A percentile compares a stretch with the other conserved stretches of the same genome.
These are phyloP conservation scores for Menidia menidia DNA, from an alignment of 2,797 vertebrate genomes.

Conservation along the genomic window DNA sequence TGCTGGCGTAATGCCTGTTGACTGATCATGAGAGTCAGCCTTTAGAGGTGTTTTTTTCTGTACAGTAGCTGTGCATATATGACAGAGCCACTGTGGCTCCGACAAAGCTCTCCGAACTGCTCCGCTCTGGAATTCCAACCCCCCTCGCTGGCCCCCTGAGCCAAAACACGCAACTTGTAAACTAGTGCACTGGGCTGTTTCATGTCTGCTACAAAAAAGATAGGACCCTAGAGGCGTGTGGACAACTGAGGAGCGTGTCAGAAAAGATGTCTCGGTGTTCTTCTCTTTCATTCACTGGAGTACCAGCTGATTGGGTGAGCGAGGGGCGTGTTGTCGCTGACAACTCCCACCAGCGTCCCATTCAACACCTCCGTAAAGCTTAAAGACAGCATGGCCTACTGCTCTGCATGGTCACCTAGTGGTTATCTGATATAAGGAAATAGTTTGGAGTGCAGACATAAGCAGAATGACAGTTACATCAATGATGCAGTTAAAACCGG, in stretches of 20 bases:
- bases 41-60: conserved; percentile 1
- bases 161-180: conserved; percentile 47
- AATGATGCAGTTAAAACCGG: conserved; percentile 43
- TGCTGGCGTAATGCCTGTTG: background rate
- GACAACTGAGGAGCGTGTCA: background rate
- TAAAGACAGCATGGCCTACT: background rate
- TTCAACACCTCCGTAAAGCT: background rate
- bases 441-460: too few species aligned
- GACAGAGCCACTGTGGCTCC: conserved; percentile 41
- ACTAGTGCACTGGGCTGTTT: conserved; percentile 4
- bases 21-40: background rate
- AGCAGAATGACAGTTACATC: too few species aligned
- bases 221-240: background rate
- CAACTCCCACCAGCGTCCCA: background rate
- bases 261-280: background rate
- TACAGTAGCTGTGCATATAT: conserved; percentile 12
- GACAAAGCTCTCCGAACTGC: conserved; percentile 38
- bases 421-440: background rate
- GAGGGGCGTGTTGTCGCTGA: background rate
- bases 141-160: conserved; percentile 40
- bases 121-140: conserved; percentile 43
- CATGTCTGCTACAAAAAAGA: background rate
- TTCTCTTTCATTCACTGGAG: background rate
- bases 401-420: background rate
- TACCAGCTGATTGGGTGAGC: background rate